phyloP scores from a whole-genome alignment of 2,888 invertebrate genomes.

The Caenorhabditis sp. region DNA sequence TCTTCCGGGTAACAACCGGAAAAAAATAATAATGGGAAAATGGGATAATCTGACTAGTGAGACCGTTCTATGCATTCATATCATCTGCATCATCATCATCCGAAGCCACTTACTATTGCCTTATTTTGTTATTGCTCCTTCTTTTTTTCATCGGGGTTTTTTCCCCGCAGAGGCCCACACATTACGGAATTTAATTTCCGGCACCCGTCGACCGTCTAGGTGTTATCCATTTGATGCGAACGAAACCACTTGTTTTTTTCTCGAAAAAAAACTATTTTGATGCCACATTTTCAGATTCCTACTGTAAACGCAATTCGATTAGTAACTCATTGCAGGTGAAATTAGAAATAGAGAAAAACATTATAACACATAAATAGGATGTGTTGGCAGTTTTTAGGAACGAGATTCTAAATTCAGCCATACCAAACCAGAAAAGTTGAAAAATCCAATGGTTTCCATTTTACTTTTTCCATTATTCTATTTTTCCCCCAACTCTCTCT shows the following conservation, averaged over 20 bases:
- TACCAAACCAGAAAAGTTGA: background rate
- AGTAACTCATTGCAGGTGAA: constrained; percentile 23
- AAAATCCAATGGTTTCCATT: background rate
- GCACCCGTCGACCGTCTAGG: constrained; percentile 25
- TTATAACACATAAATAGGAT: background rate
- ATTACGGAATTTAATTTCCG: constrained; percentile 51
- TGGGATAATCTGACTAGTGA: constrained; percentile 7
- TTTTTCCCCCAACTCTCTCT: background rate
- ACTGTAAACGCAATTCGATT: constrained; percentile 15
- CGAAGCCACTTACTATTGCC: background rate
- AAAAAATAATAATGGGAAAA: constrained; percentile 12
- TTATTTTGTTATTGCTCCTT: constrained; percentile 27
- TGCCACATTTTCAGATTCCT: constrained; percentile 9
- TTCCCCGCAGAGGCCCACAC: constrained; percentile 21
- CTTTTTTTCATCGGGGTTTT: background rate
- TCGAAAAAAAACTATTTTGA: constrained; percentile 17
- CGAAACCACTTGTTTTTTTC: constrained; percentile 35
- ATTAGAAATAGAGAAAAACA: constrained; percentile 9
- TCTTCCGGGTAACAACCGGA: constrained; percentile 4
- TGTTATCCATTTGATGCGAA: constrained; percentile 20
- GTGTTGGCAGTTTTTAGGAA: background rate
- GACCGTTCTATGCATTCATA: background rate
- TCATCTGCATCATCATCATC: constrained; percentile 7
- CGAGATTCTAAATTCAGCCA: background rate
- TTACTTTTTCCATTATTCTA: background rate